phyloP scores from a whole-genome alignment of 1,140 invertebrate genomes.

The Seison nebaliae region DNA sequence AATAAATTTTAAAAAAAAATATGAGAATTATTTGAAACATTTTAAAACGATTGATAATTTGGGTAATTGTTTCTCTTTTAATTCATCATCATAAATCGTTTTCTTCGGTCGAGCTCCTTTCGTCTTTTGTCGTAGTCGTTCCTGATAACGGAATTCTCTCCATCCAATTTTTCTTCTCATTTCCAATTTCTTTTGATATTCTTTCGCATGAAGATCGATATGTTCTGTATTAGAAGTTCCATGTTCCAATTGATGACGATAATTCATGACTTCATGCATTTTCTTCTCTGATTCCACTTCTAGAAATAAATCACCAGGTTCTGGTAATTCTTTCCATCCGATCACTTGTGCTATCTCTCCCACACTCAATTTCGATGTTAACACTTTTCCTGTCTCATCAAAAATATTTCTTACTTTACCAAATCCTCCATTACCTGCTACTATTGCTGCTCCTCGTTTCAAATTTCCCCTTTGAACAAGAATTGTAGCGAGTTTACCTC shows the following conservation, averaged over 20 bases:
- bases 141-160: not conserved
- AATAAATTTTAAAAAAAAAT: not conserved
- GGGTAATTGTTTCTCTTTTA: not conserved
- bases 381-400: constrained; percentile 41
- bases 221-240: constrained; percentile 36
- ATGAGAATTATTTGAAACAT: not conserved
- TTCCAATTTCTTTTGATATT: constrained; percentile 7
- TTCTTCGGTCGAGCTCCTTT: not conserved
- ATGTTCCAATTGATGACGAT: constrained; percentile 25
- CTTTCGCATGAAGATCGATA: constrained; percentile 35
- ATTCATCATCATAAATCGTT: not conserved
- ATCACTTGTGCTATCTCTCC: constrained; percentile 56
- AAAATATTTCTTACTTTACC: constrained; percentile 44
- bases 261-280: constrained; percentile 13
- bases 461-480: constrained; percentile 66
- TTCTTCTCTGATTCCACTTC: constrained; percentile 45
- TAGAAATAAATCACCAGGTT: constrained; percentile 54
- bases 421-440: constrained; percentile 38
- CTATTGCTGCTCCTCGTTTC: constrained; percentile 46
- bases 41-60: constrained; percentile 5
- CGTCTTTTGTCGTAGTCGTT: not conserved
- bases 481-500: constrained; percentile 54
- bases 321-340: constrained; percentile 37
- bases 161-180: constrained; percentile 1
- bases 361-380: constrained; percentile 44